Conservation (phyloP, 2,113 vertebrate species). For the Nicator chloris region DNA sequence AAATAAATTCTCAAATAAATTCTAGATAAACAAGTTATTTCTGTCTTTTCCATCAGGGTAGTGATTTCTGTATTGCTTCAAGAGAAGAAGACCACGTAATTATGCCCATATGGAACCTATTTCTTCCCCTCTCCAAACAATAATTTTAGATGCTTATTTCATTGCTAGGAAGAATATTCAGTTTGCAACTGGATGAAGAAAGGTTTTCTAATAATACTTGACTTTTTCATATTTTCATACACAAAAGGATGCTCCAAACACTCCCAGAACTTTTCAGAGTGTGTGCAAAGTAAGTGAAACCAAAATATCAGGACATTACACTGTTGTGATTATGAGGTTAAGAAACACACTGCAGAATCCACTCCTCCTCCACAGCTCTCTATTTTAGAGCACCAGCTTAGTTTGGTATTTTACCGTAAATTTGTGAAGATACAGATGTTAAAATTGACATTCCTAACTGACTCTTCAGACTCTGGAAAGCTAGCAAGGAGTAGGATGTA, state of each 20-base stretch:
- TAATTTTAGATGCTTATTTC: constrained; percentile 18
- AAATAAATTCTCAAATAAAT: constrained; percentile 26
- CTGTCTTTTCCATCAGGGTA: background rate
- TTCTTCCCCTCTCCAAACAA: background rate
- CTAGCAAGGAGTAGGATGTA: background rate
- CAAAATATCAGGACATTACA: background rate
- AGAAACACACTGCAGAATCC: background rate
- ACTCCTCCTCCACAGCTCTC: background rate
- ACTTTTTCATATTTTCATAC: background rate
- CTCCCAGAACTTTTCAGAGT: background rate
- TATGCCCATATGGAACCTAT: constrained; percentile 23
- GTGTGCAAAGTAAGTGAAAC: background rate
- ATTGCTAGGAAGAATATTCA: background rate
- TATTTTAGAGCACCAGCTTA: background rate
- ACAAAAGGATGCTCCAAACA: background rate
- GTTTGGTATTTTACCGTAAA: background rate
- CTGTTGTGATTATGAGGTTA: background rate
- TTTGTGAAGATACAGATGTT: background rate
- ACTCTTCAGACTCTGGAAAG: background rate
- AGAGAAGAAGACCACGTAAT: constrained; percentile 15
- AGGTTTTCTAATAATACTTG: background rate
- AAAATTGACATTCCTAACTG: background rate
- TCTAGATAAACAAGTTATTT: constrained; percentile 51
- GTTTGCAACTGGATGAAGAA: background rate
- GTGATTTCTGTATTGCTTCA: constrained; percentile 27